These are phyloP conservation scores for Megalonaias nervosa DNA, from an alignment of 1,140 invertebrate genomes.

Conservation along the genomic window DNA sequence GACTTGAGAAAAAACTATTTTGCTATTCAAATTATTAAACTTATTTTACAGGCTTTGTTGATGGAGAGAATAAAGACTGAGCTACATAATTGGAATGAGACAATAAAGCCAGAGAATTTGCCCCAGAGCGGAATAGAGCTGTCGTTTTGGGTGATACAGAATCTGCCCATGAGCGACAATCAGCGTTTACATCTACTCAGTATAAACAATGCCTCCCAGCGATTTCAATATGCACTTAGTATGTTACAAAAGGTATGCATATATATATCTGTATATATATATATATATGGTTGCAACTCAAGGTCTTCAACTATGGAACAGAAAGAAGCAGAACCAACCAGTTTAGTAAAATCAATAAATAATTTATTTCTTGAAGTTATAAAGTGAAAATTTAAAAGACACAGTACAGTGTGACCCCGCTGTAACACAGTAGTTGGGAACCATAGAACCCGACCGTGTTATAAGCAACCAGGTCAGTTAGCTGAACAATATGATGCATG, in stretches of 20 bases:
- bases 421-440: too few species aligned
- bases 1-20: too few species aligned
- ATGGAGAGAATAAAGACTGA: slow-evolving; percentile 64
- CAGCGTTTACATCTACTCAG: slow-evolving; percentile 77
- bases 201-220: slow-evolving; percentile 79
- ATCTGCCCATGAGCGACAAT: slow-evolving; percentile 79
- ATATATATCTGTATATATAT: background rate
- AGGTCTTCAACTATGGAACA: too few species aligned
- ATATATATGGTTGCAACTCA: too few species aligned
- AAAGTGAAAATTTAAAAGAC: too few species aligned
- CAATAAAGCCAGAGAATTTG: slow-evolving; percentile 66
- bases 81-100: slow-evolving; percentile 69
- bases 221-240: slow-evolving; percentile 79
- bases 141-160: slow-evolving; percentile 86
- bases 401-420: too few species aligned
- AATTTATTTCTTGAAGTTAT: too few species aligned
- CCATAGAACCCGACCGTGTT: too few species aligned
- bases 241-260: slow-evolving; percentile 75
- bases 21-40: too few species aligned
- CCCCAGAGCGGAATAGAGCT: slow-evolving; percentile 80
- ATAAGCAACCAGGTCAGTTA: too few species aligned
- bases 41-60: slow-evolving; percentile 59
- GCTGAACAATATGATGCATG: slow-evolving; percentile 1
- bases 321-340: too few species aligned
- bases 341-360: too few species aligned